A percentile compares a stretch with the other conserved stretches of the same genome.
Evolutionary conservation across 1,140 invertebrate genomes (phyloP).

Genomic region (Anadara kagoshimensis): DNA sequence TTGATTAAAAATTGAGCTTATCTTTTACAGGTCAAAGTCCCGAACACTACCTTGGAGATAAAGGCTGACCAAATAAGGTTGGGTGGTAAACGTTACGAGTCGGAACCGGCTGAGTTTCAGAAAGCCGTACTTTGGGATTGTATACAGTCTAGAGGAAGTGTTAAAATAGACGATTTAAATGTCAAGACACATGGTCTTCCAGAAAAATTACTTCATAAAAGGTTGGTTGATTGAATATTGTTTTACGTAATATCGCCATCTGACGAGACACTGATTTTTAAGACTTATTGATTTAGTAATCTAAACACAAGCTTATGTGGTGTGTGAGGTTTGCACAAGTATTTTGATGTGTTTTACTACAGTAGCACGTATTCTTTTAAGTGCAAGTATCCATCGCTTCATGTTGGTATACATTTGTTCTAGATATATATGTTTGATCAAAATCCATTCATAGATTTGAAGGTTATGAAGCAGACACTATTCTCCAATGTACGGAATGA

Average conservation of each 20-base stretch:
- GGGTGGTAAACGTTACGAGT: constrained; percentile 37
- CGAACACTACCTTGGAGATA: constrained; percentile 28
- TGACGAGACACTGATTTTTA: neutral
- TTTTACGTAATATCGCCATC: neutral
- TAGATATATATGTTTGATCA: too few relatives aligned
- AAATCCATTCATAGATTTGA: too few relatives aligned
- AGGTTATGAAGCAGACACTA: too few relatives aligned
- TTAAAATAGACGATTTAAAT: constrained; percentile 19
- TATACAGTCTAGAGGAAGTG: constrained; percentile 32
- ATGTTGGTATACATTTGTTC: too few relatives aligned
- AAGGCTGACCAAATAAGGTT: constrained; percentile 41
- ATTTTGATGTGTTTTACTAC: neutral
- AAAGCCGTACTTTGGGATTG: constrained; percentile 47
- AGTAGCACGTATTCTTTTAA: neutral
- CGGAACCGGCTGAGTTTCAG: constrained; percentile 32
- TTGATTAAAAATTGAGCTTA: too few relatives aligned
- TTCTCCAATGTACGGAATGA: too few relatives aligned
- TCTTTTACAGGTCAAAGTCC: constrained; percentile 29
- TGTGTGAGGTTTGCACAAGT: neutral
- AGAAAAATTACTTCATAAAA: constrained; percentile 29
- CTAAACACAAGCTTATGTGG: too few relatives aligned
- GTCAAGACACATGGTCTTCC: constrained; percentile 12
- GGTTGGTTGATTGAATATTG: constrained; percentile 18
- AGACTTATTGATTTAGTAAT: neutral
- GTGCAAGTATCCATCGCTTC: too few relatives aligned